phyloP scores from a whole-genome alignment of 2,113 vertebrate genomes.

The Rhynchopsitta pachyrhyncha region DNA sequence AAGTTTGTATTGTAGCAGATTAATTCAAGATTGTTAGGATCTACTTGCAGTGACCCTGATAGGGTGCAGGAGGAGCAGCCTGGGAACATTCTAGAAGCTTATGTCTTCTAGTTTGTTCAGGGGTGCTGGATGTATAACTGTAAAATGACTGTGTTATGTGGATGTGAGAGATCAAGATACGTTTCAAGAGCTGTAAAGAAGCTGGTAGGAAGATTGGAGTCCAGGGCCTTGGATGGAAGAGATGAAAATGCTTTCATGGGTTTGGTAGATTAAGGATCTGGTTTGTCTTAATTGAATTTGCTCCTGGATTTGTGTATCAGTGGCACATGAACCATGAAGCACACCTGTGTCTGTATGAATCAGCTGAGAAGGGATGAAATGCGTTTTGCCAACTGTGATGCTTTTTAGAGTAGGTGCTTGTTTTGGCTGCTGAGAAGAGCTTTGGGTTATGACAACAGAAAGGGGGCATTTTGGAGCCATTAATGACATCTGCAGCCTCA shows the following conservation, averaged over 20 bases:
- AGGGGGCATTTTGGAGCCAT: conserved; percentile 49
- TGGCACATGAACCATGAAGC: not conserved
- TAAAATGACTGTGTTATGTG: not conserved
- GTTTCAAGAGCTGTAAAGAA: not conserved
- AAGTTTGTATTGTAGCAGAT: not conserved
- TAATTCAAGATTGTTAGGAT: not conserved
- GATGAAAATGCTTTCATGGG: not conserved
- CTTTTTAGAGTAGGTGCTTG: accelerated
- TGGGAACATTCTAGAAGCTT: not conserved
- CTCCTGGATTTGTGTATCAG: not conserved
- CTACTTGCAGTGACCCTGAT: not conserved
- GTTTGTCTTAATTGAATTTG: not conserved
- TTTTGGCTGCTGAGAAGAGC: conserved; percentile 16
- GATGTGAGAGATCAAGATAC: not conserved
- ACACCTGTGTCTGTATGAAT: not conserved
- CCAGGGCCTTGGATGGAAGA: not conserved
- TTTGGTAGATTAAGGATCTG: not conserved
- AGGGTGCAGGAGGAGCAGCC: not conserved
- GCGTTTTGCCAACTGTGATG: not conserved
- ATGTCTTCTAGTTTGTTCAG: not conserved
- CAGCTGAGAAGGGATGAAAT: not conserved
- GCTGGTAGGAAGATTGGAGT: not conserved
- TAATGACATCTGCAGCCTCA: conserved; percentile 61
- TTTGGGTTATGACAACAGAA: conserved; percentile 58
- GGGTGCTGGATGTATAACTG: accelerated